Percentiles rank a stretch among this genome's conserved stretches.
Evolutionary conservation across 2,113 vertebrate genomes (phyloP).

Genomic region (Sterrhoptilus dennistouni): DNA sequence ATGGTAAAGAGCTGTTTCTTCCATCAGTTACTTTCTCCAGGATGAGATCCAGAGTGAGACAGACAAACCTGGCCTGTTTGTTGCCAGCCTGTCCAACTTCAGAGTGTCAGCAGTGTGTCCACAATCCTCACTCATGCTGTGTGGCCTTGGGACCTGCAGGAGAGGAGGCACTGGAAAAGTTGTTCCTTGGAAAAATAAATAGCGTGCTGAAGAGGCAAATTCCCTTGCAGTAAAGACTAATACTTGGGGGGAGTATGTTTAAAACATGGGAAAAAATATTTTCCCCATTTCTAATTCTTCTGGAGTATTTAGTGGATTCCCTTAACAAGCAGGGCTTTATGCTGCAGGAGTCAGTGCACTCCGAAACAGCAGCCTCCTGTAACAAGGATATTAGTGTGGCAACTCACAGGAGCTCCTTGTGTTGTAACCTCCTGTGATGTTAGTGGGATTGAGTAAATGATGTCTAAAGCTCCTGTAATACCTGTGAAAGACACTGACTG

Average conservation of each 20-base stretch:
- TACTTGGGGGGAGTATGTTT: not conserved
- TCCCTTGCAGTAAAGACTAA: not conserved
- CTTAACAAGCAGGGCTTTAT: slow-evolving; percentile 46
- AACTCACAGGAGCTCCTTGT: slow-evolving; percentile 62
- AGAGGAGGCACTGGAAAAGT: not conserved
- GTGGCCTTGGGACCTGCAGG: slow-evolving; percentile 14
- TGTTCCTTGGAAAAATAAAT: not conserved
- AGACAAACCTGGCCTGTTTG: not conserved
- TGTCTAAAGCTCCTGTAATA: slow-evolving; percentile 42
- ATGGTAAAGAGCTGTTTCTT: not conserved
- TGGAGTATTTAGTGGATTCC: not conserved
- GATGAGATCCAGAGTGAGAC: not conserved
- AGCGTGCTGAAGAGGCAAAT: not conserved
- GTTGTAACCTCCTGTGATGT: slow-evolving; percentile 52
- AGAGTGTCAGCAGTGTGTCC: not conserved
- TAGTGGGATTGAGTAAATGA: slow-evolving; percentile 26
- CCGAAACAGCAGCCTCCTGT: not conserved
- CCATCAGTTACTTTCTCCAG: not conserved
- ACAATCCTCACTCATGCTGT: not conserved
- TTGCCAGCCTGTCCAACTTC: not conserved
- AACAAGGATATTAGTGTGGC: slow-evolving; percentile 55
- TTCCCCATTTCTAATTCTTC: not conserved
- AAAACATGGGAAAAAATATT: not conserved
- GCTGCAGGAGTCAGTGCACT: not conserved
- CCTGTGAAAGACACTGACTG: slow-evolving; percentile 13